Evolutionary conservation across 2,888 invertebrate genomes (phyloP), one percentile per base, ranked within the genome.

Genomic region (Theodoxus fluviatilis): DNA sequence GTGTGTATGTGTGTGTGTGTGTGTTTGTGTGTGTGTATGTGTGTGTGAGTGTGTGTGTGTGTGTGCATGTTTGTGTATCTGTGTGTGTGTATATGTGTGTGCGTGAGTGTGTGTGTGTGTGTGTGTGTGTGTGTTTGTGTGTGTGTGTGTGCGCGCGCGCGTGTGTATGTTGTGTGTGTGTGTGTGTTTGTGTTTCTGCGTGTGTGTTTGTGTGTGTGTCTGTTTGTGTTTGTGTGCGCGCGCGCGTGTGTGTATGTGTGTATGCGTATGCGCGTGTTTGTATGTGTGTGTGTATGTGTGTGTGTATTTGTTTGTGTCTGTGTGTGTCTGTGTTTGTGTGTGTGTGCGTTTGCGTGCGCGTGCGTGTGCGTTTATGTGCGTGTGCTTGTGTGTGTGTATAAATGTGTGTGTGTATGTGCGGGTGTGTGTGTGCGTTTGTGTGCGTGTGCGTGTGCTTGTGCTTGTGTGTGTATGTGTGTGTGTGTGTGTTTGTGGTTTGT

Each of bases 21-120:
- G 2, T 57, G 31, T 28, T 31, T 31, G 31, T 57, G 57, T 57
- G 31, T 57, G 31, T 57, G 31, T 57, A 35, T 57, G 31, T 57
- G 57, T 57, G 31, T 57, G 57, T 57, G 2, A 33, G 57, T 43
- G 9, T 12, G 12, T 15, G 12, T 43, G 59, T 33, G 59, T 59
- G 33, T 59, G 33, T 31, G 59, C n/a, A 35, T 31, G 59, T 59
- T 33, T 59, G 59, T 59, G 59, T 59, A 35, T 59, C 33, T 33
- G 59, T 59, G 59, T 59, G 59, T 33, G 59, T 59, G 59, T 59
- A 35, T 59, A 35, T 61, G 61, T 61, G 35, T 37, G 61, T 61
- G 61, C 38, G 59, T 37, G 61, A 38, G 61, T 61, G 61, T 59
- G 38, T 33, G 59, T 38, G 38, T 61, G 37, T 4, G 61, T 7